Percentiles rank a stretch among this genome's conserved stretches.
These are phyloP conservation scores for Ageneiosus marmoratus DNA, from an alignment of 2,113 vertebrate genomes.

Conservation along the genomic window DNA sequence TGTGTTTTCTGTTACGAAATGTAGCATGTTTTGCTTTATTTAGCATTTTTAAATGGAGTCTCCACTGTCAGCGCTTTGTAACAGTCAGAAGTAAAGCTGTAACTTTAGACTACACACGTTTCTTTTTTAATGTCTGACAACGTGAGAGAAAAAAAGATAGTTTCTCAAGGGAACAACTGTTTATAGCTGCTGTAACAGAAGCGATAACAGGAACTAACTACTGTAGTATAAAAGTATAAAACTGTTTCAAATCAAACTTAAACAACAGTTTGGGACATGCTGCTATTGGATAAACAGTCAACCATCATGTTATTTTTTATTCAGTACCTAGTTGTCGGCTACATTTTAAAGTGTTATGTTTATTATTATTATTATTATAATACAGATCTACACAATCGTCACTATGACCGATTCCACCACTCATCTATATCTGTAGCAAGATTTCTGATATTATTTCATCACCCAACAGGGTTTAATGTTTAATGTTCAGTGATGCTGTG, in stretches of 20 bases:
- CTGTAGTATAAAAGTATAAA: not conserved
- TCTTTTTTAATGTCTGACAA: not conserved
- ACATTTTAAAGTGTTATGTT: not conserved
- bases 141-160: not conserved
- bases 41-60: not conserved
- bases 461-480: not conserved
- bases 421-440: not conserved
- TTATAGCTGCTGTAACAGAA: not conserved
- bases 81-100: not conserved
- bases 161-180: not conserved
- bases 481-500: constrained; percentile 2
- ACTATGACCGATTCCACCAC: not conserved
- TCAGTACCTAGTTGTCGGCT: not conserved
- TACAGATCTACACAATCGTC: not conserved
- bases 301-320: not conserved
- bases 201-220: constrained; percentile 10
- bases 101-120: not conserved
- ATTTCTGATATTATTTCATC: not conserved
- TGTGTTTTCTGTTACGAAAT: too few relatives aligned
- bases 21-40: not conserved
- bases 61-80: not conserved
- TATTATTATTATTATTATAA: too few relatives aligned
- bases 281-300: not conserved
- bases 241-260: too few relatives aligned
- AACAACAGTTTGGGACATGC: not conserved